Conservation (phyloP, 1,140 invertebrate genomes). For the Coelopa frigida region DNA sequence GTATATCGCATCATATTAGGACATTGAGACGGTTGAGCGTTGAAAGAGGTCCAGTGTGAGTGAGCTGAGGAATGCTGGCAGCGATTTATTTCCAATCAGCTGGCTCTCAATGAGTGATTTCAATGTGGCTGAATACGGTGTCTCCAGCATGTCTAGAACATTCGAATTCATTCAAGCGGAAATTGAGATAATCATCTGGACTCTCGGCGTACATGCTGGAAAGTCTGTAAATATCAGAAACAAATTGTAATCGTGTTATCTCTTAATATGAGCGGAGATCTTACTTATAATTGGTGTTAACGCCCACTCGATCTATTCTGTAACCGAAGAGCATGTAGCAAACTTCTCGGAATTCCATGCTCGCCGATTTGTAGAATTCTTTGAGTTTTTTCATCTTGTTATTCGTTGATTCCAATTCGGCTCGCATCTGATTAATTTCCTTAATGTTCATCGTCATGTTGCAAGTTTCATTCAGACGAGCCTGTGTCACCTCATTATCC, state of each 20-base stretch:
- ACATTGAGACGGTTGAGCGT: conserved; percentile 48
- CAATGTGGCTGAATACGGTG: conserved; percentile 68
- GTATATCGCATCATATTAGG: no score
- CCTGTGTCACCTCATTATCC: conserved; percentile 52
- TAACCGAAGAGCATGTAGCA: conserved; percentile 81
- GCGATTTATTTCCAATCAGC: conserved; percentile 66
- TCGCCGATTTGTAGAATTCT: conserved; percentile 74
- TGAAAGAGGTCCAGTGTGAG: conserved; percentile 75
- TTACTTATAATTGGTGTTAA: conserved; percentile 56
- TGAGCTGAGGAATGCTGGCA: conserved; percentile 77
- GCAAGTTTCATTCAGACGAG: conserved; percentile 28
- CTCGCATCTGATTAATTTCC: conserved; percentile 55
- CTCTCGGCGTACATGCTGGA: conserved; percentile 82
- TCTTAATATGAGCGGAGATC: no score
- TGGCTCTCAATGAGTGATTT: conserved; percentile 65
- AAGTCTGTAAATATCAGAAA: conserved; percentile 44
- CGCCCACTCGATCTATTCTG: conserved; percentile 67
- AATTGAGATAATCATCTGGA: conserved; percentile 70
- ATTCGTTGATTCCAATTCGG: conserved; percentile 63
- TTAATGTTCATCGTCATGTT: conserved; percentile 42
- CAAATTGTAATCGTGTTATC: background rate
- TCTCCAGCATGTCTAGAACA: conserved; percentile 73
- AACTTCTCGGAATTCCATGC: conserved; percentile 77
- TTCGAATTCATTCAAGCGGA: conserved; percentile 67
- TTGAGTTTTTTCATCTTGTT: conserved; percentile 67